These are phyloP conservation scores for Atrichornis clamosus DNA, from an alignment of 2,113 vertebrate species.

Conservation along the genomic window DNA sequence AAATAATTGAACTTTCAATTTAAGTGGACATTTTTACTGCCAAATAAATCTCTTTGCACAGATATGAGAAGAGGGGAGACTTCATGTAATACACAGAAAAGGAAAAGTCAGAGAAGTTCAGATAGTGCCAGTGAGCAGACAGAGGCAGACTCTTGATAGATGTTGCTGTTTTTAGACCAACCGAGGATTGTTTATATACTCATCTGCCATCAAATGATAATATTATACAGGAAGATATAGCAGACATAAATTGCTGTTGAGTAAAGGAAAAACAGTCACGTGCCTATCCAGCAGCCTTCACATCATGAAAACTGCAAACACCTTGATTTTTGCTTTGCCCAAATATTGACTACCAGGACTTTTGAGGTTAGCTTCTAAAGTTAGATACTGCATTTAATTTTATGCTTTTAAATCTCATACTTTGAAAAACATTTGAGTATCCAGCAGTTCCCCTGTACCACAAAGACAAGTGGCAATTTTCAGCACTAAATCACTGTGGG, in stretches of 20 bases:
- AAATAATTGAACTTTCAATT: slow-evolving; percentile 29
- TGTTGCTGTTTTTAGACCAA: neutral
- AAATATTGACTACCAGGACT: neutral
- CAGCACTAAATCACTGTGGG: neutral
- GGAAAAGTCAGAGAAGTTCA: neutral
- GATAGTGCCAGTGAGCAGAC: neutral
- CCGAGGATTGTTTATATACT: neutral
- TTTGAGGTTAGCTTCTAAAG: neutral
- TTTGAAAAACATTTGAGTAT: neutral
- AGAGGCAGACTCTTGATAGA: neutral
- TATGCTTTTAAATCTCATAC: neutral
- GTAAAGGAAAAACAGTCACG: neutral
- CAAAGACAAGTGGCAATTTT: neutral
- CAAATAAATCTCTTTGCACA: slow-evolving; percentile 45
- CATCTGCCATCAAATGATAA: neutral
- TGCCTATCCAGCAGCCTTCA: neutral
- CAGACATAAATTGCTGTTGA: neutral
- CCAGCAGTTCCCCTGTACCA: neutral
- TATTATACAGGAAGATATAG: neutral
- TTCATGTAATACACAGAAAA: neutral
- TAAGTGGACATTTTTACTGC: slow-evolving; percentile 46
- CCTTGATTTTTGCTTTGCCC: neutral
- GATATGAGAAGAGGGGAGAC: neutral
- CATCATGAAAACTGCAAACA: neutral
- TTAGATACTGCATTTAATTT: neutral